Evolutionary conservation across 2,113 vertebrate genomes (phyloP).

Genomic region (Syrmaticus mikado): DNA sequence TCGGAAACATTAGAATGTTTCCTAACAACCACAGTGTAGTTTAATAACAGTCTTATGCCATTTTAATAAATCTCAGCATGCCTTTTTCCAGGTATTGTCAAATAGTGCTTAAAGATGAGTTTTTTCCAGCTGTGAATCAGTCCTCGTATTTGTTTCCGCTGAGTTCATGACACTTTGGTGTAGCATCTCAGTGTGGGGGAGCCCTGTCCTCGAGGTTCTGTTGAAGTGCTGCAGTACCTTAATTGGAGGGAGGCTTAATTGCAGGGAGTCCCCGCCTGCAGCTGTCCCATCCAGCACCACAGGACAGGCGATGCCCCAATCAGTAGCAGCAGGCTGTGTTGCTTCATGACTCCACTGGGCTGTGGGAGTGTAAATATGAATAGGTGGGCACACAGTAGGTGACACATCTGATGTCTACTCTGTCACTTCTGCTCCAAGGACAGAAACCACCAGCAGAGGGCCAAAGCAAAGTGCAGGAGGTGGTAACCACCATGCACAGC

Average conservation of each 20-base stretch:
- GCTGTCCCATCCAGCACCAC: background rate
- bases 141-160: background rate
- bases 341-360: background rate
- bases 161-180: background rate
- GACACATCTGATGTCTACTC: background rate
- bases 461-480: background rate
- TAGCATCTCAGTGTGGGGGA: background rate
- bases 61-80: background rate
- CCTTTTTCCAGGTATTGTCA: slow-evolving; percentile 51
- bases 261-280: background rate
- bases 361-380: background rate
- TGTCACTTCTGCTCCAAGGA: background rate
- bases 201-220: background rate
- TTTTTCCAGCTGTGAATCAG: slow-evolving; percentile 15
- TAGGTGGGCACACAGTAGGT: background rate
- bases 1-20: slow-evolving; percentile 38
- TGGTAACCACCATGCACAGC: background rate
- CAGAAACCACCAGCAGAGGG: background rate
- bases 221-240: background rate
- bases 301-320: background rate
- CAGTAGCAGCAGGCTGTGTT: rapidly evolving
- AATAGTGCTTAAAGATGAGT: background rate
- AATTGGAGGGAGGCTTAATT: background rate
- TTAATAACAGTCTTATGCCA: slow-evolving; percentile 3
- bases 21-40: background rate